Percentiles rank a stretch among this genome's conserved stretches.
Evolutionary conservation across 1,140 invertebrate species (phyloP).

Genomic region (Penaeus indicus): DNA sequence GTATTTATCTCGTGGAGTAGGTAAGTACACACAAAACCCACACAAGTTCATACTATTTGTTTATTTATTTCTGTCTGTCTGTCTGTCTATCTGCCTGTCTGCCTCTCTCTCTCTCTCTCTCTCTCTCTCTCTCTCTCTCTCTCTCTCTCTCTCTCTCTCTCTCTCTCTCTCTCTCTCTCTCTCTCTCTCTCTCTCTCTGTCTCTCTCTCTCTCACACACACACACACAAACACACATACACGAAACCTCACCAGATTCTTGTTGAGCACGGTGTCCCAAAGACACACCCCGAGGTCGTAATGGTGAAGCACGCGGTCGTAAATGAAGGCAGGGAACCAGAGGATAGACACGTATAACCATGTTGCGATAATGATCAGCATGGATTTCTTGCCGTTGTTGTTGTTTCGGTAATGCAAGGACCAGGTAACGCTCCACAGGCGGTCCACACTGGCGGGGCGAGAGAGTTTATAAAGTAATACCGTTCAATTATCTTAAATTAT

Average conservation of each 20-base stretch:
- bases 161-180: not conserved
- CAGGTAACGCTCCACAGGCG: conserved; percentile 70
- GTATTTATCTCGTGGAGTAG: no score
- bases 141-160: not conserved
- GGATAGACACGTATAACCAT: conserved; percentile 68
- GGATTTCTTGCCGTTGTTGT: conserved; percentile 69
- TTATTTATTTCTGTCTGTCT: not conserved
- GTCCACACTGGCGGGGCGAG: conserved; percentile 67
- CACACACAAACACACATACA: not conserved
- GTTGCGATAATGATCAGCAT: conserved; percentile 67
- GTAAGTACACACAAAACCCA: no score
- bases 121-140: not conserved
- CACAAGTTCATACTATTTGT: not conserved
- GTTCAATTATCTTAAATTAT: not conserved
- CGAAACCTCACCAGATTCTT: conserved; percentile 67
- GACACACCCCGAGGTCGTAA: conserved; percentile 66
- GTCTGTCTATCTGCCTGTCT: no score
- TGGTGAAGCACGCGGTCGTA: conserved; percentile 68
- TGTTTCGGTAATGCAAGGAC: conserved; percentile 69
- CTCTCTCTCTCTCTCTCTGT: not conserved
- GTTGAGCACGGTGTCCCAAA: conserved; percentile 70
- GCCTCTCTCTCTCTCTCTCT: not conserved
- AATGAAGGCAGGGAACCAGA: conserved; percentile 70
- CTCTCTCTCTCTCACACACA: not conserved
- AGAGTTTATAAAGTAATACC: not conserved